Conservation (phyloP, 2,113 vertebrate species). For the Dasyornis broadbenti region DNA sequence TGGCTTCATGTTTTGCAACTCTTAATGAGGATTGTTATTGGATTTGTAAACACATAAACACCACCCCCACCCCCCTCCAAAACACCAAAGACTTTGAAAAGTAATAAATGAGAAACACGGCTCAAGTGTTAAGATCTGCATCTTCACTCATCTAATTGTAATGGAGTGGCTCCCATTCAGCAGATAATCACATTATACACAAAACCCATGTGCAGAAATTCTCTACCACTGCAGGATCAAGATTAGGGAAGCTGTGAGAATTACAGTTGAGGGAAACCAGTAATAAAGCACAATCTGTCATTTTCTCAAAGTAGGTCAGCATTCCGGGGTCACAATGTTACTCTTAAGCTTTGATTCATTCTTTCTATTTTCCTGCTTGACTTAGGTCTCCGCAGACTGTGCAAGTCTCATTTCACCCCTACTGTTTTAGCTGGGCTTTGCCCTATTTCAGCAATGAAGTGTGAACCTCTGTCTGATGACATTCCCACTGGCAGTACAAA, state of each 20-base stretch:
- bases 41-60: constrained; percentile 67
- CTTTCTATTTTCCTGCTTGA: not conserved
- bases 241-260: constrained; percentile 24
- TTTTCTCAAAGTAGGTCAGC: not conserved
- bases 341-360: not conserved
- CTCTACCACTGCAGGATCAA: constrained; percentile 24
- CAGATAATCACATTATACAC: constrained; percentile 39
- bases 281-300: not conserved
- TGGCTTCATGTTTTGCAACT: constrained; percentile 69
- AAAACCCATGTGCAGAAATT: constrained; percentile 26
- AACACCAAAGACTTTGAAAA: constrained; percentile 56
- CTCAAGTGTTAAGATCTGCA: not conserved
- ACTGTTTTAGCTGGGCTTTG: not conserved
- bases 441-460: not conserved
- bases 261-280: constrained; percentile 46
- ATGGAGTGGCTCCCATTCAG: not conserved
- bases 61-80: not conserved
- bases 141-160: constrained; percentile 47
- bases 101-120: constrained; percentile 41
- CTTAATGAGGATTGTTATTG: constrained; percentile 71
- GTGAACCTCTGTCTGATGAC: not conserved
- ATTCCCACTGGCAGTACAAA: not conserved
- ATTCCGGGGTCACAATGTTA: not conserved
- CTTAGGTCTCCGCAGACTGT: not conserved
- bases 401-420: not conserved